A percentile compares a stretch with the other conserved stretches of the same genome.
Conservation (phyloP, 2,797 vertebrate genomes). For the Epinephelus awoara region DNA sequence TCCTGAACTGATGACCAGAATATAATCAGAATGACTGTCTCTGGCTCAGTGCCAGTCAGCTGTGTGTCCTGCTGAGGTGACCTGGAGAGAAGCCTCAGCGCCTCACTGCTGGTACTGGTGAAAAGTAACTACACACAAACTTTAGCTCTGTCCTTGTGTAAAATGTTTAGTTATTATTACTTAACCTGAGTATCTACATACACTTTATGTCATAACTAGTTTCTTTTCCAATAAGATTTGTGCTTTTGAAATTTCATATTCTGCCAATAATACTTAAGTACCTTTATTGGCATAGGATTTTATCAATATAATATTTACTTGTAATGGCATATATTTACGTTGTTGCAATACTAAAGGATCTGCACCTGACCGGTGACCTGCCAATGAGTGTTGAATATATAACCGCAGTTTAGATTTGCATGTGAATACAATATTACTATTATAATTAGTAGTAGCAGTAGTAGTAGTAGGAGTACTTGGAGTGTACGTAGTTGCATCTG, state of each 20-base stretch:
- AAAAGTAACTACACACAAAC: neutral
- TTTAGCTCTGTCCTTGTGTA: neutral
- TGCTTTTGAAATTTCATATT: neutral
- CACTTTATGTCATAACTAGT: neutral
- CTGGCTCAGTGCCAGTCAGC: constrained; percentile 1
- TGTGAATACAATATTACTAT: neutral
- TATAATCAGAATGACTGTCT: constrained; percentile 10
- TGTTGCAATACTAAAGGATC: neutral
- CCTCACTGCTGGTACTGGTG: neutral
- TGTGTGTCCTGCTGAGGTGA: constrained; percentile 14
- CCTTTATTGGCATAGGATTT: too few relatives aligned
- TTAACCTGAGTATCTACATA: neutral
- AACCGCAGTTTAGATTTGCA: neutral
- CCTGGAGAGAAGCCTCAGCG: neutral
- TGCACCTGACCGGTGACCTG: neutral
- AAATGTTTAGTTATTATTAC: neutral
- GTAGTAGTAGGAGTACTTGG: too few relatives aligned
- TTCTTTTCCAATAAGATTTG: neutral
- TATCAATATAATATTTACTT: neutral
- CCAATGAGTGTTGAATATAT: neutral
- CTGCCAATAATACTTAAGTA: neutral
- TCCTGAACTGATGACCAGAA: constrained; percentile 8
- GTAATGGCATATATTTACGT: too few relatives aligned
- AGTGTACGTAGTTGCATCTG: neutral
- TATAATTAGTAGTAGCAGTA: too few relatives aligned